phyloP scores from a whole-genome alignment of 2,888 invertebrate species.

The Argyresthia goedartella region DNA sequence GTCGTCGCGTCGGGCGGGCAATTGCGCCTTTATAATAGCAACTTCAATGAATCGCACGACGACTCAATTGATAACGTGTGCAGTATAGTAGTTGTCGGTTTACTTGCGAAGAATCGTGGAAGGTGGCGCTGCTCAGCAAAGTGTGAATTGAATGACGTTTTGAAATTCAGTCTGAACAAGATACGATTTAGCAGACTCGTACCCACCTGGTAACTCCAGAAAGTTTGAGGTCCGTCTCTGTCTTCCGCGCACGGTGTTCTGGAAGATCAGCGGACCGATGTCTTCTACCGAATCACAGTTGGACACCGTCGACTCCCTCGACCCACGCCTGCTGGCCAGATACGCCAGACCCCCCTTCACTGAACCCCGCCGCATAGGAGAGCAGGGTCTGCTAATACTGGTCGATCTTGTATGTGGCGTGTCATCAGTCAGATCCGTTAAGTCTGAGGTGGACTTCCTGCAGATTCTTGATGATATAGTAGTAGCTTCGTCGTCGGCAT shows the following conservation, averaged over 20 bases:
- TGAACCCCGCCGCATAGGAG: constrained; percentile 77
- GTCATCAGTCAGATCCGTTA: constrained; percentile 73
- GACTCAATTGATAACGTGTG: too few relatives aligned
- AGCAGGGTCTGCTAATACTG: constrained; percentile 73
- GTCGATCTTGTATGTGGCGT: constrained; percentile 73
- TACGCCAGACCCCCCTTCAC: constrained; percentile 81
- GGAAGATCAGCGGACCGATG: constrained; percentile 84
- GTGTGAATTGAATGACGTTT: too few relatives aligned
- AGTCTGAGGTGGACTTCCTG: constrained; percentile 83
- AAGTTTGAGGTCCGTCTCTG: constrained; percentile 89
- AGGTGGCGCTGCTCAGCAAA: too few relatives aligned
- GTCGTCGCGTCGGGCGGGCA: too few relatives aligned
- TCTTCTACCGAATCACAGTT: constrained; percentile 78
- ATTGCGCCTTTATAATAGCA: too few relatives aligned
- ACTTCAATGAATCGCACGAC: too few relatives aligned
- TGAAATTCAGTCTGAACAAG: too few relatives aligned
- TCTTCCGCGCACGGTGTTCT: constrained; percentile 80
- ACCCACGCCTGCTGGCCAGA: constrained; percentile 88
- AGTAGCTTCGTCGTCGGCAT: constrained; percentile 58
- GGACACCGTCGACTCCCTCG: constrained; percentile 81
- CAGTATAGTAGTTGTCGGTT: too few relatives aligned
- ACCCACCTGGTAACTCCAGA: constrained; percentile 84
- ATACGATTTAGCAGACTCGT: too few relatives aligned
- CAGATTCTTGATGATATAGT: constrained; percentile 64
- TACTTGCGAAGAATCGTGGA: too few relatives aligned